Evolutionary conservation across 2,888 invertebrate species (phyloP), one percentile per base, ranked within the genome.

Genomic region (Synergus umbraculus): DNA sequence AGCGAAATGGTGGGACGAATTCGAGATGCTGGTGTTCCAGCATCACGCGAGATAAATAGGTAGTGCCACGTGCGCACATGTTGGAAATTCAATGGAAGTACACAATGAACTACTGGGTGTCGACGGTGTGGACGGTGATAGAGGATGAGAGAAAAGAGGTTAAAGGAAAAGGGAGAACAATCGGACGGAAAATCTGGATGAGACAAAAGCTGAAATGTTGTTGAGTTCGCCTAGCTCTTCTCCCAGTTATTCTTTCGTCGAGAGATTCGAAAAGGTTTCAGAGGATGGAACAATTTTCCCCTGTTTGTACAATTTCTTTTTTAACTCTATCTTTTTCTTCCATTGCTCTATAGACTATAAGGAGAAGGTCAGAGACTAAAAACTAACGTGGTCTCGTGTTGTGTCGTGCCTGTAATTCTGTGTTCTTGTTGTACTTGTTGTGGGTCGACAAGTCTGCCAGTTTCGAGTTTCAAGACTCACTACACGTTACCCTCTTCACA

Each of bases 401-500:
- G 41, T 63, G 29, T 22, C 8, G 37, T 58, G 67, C 37, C 13
- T 49, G 64, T 77, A 22, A 54, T 49, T 77, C 60, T 66, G 54
- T 81, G 80, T 78, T 82, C 79, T 83, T 84, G 80, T 77, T 84
- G 69, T 77, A 82, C 79, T 82, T 83, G 81, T 81, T 81, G 79
- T 76, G 80, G 78, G 84, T 81, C 79, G 80, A 82, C 82, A 83
- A 81, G 79, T 63, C 79, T 81, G 18, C 29, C 60, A 69, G 85
- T 83, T 83, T 85, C 69, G 78, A 77, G 83, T 85, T 85, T 85
- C 86, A 86, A 77, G 85, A 79, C 67, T 78, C 64, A 79, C 69
- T 79, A 49, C 29, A 44, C 8, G 64, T 37, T 67, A 67, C 29
- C 44, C 49, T 49, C 69, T 49, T 69, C 22, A 49, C 69, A 69